Evolutionary conservation across 2,113 vertebrate species (phyloP).

Genomic region (Irena cyanogastra): DNA sequence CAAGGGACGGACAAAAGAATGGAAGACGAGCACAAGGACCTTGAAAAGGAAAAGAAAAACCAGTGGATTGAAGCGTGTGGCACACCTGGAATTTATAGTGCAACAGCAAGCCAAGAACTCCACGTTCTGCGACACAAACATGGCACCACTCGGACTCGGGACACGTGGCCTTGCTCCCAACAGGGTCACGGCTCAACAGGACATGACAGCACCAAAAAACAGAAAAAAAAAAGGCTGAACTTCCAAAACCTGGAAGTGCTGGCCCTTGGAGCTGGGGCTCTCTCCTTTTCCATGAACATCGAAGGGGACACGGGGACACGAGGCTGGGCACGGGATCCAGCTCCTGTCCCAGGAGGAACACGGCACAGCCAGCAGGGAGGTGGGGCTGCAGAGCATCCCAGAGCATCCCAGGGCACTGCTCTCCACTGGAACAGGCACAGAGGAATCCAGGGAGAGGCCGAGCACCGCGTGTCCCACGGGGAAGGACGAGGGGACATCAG

Average conservation of each 20-base stretch:
- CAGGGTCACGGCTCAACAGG: not conserved
- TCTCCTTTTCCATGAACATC: not conserved
- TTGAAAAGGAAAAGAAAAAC: not conserved
- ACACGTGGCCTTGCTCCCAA: not conserved
- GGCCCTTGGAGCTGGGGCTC: not conserved
- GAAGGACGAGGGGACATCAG: not conserved
- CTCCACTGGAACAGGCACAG: not conserved
- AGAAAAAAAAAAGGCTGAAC: not conserved
- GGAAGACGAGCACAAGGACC: not conserved
- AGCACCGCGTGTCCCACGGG: accelerated
- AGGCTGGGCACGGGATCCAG: not conserved
- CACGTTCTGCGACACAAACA: not conserved
- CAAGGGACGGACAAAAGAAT: not conserved
- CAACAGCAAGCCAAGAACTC: not conserved
- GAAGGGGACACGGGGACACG: not conserved
- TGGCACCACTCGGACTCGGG: not conserved
- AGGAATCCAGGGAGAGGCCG: not conserved
- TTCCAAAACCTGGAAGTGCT: not conserved
- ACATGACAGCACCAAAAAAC: not conserved
- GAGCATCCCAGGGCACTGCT: not conserved
- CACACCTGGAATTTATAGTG: not conserved
- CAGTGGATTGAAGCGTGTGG: not conserved
- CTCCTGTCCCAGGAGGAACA: not conserved
- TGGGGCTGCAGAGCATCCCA: not conserved
- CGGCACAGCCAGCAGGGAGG: not conserved